phyloP scores from a whole-genome alignment of 2,797 vertebrate genomes.

The Gymnothorax javanicus region DNA sequence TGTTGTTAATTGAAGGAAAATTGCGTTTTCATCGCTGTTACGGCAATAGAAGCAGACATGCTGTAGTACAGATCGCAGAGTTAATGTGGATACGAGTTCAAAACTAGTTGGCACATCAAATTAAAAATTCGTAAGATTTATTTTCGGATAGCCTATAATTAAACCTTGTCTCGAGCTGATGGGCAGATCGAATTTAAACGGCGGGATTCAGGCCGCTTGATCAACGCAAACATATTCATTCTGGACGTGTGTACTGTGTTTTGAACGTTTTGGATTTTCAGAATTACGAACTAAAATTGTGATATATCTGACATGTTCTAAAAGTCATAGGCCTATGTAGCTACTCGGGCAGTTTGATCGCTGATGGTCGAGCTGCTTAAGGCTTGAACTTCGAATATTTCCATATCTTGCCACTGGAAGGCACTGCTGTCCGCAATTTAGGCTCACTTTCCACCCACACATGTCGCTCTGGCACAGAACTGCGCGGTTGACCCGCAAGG shows the following conservation, averaged over 20 bases:
- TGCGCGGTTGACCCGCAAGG: not conserved
- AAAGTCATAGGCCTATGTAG: not conserved
- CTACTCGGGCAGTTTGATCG: not conserved
- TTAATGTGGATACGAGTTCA: not conserved
- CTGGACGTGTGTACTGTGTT: not conserved
- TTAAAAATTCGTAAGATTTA: not conserved
- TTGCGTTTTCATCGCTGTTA: not conserved
- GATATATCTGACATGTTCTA: not conserved
- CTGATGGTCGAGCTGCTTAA: not conserved
- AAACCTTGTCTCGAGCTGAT: not conserved
- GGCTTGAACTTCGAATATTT: constrained; percentile 26
- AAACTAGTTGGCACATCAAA: not conserved
- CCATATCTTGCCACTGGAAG: constrained; percentile 57
- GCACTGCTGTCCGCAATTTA: constrained; percentile 64
- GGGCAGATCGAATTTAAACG: not conserved
- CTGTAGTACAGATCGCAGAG: not conserved
- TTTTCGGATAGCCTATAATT: not conserved
- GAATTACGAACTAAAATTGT: not conserved
- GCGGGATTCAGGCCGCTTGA: not conserved
- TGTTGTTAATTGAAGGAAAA: not conserved
- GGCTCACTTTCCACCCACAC: constrained; percentile 23
- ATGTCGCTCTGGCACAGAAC: not conserved
- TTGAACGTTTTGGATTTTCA: not conserved
- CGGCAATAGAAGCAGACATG: not conserved
- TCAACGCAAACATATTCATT: not conserved